These are phyloP conservation scores for Frankliniella fusca DNA, from an alignment of 2,888 invertebrate species.

Conservation along the genomic window DNA sequence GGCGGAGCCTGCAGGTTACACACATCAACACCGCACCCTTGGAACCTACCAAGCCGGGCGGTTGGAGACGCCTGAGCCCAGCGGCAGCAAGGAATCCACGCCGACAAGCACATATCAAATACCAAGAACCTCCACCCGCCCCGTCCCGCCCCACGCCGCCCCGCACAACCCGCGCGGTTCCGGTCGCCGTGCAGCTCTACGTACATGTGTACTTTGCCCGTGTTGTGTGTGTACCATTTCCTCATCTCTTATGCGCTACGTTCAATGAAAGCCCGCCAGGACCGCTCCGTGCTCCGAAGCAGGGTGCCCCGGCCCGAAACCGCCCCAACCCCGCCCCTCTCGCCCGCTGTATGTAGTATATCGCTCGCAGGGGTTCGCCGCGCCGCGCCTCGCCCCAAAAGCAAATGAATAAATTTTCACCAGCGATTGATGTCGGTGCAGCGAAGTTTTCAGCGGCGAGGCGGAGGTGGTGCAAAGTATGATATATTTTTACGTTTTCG, in stretches of 20 bases:
- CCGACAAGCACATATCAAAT: background rate
- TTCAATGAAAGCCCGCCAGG: background rate
- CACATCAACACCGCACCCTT: too few species aligned
- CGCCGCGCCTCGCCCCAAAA: background rate
- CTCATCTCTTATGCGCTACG: constrained; percentile 8
- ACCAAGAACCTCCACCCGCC: background rate
- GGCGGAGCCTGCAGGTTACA: too few species aligned
- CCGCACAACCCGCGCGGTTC: background rate
- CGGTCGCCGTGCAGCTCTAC: too few species aligned
- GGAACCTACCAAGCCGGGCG: too few species aligned
- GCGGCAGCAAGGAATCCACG: too few species aligned
- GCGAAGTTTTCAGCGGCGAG: too few species aligned
- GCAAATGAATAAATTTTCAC: background rate
- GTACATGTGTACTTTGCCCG: background rate
- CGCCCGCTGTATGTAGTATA: background rate
- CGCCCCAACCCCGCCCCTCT: background rate
- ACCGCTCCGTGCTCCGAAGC: background rate
- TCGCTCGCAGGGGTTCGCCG: background rate
- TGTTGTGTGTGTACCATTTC: background rate
- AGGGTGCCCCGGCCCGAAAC: background rate
- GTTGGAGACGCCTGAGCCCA: too few species aligned
- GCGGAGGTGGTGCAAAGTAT: too few species aligned
- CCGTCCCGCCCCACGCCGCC: background rate
- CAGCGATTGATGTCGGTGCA: background rate
- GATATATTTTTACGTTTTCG: too few species aligned